Percentiles rank a stretch among this genome's conserved stretches.
Evolutionary conservation across 35 echinoderm and acorn worm genomes (phyloP).

Genomic region (Acanthaster planci): DNA sequence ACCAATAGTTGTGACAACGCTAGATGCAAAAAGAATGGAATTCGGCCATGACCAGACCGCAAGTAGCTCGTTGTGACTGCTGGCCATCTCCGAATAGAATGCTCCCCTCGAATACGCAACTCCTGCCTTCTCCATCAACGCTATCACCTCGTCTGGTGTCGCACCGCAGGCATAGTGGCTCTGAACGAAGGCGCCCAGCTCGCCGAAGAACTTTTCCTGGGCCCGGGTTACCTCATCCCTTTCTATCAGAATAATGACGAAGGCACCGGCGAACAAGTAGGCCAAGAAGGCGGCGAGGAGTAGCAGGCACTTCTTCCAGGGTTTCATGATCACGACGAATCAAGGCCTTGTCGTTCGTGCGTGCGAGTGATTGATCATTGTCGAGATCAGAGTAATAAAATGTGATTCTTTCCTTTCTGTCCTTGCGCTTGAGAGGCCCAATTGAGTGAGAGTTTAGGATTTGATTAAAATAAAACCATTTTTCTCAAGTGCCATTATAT

Average conservation of each 20-base stretch:
- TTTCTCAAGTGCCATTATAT: no score
- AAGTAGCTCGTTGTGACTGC: background rate
- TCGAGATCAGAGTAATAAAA: no score
- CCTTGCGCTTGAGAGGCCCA: no score
- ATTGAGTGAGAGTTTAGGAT: no score
- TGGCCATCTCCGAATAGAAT: background rate
- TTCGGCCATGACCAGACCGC: conserved; percentile 28
- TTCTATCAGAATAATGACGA: background rate
- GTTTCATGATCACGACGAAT: background rate
- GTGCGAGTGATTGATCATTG: no score
- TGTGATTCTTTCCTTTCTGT: no score
- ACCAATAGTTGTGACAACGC: conserved; percentile 46
- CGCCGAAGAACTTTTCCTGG: background rate
- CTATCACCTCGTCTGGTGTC: background rate
- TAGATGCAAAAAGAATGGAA: conserved; percentile 31
- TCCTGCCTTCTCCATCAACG: background rate
- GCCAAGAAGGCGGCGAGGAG: background rate
- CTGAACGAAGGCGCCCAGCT: background rate
- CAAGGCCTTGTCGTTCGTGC: no score
- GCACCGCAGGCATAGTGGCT: background rate
- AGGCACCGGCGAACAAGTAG: background rate
- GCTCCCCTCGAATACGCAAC: background rate
- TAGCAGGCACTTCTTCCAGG: background rate
- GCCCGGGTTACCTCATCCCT: no score
- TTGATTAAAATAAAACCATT: no score